Evolutionary conservation across 2,797 vertebrate species (phyloP).

Genomic region (Podarcis siculus): DNA sequence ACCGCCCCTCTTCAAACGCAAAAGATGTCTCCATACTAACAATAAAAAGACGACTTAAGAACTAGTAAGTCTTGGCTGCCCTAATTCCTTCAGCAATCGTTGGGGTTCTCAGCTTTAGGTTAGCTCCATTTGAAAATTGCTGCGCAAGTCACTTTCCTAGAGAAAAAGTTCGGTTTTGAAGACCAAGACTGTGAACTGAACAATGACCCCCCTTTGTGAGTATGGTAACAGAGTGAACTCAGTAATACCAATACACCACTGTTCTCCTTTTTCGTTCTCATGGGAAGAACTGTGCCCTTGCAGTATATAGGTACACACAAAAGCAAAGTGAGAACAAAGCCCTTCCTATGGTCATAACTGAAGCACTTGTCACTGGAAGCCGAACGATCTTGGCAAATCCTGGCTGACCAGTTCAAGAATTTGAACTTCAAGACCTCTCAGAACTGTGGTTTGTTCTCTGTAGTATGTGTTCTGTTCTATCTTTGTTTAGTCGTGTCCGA

Average conservation of each 20-base stretch:
- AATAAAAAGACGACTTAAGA: neutral
- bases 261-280: constrained; percentile 46
- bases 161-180: constrained; percentile 34
- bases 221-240: constrained; percentile 37
- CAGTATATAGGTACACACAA: constrained; percentile 10
- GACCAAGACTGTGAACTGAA: neutral
- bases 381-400: neutral
- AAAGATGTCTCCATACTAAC: neutral
- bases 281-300: constrained; percentile 49
- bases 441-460: neutral
- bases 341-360: constrained; percentile 35
- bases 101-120: neutral
- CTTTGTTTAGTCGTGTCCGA: too few species aligned
- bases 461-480: neutral
- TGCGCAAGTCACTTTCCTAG: neutral
- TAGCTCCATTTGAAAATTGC: neutral
- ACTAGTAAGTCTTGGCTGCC: fast-evolving
- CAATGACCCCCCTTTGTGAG: constrained; percentile 25
- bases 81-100: neutral
- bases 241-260: constrained; percentile 30
- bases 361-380: fast-evolving
- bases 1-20: neutral
- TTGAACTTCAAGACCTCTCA: neutral
- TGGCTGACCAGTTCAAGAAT: neutral
- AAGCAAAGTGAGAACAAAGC: constrained; percentile 20